These are phyloP conservation scores for Pristionchus fissidentatus DNA, from an alignment of 2,888 invertebrate species.

Conservation along the genomic window DNA sequence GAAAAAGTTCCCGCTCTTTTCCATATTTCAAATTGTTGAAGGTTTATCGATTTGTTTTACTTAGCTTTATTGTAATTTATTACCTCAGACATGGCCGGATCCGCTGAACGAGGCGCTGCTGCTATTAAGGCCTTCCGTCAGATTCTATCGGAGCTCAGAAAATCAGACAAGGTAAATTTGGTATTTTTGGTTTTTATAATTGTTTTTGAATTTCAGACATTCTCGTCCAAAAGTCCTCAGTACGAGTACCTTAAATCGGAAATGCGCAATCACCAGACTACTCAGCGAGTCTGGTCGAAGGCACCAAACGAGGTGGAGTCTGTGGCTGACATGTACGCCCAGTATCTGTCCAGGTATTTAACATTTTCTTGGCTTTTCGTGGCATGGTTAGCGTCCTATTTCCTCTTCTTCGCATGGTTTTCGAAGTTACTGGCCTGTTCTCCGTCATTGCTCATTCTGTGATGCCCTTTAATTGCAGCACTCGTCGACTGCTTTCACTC, in stretches of 20 bases:
- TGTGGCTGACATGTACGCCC: slow-evolving; percentile 67
- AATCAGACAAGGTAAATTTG: slow-evolving; percentile 62
- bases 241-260: slow-evolving; percentile 63
- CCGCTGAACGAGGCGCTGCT: slow-evolving; percentile 52
- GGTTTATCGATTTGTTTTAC: neutral
- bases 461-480: slow-evolving; percentile 53
- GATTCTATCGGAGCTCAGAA: slow-evolving; percentile 63
- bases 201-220: slow-evolving; percentile 52
- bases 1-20: slow-evolving; percentile 18
- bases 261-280: slow-evolving; percentile 64
- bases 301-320: slow-evolving; percentile 66
- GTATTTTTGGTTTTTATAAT: neutral
- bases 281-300: slow-evolving; percentile 63
- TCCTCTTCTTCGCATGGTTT: slow-evolving; percentile 58
- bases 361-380: neutral
- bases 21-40: neutral
- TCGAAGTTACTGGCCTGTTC: too few species aligned
- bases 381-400: neutral
- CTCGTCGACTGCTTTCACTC: slow-evolving; percentile 64
- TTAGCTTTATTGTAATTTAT: neutral
- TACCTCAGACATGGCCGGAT: neutral
- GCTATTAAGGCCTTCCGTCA: slow-evolving; percentile 62
- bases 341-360: slow-evolving; percentile 65
- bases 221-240: slow-evolving; percentile 58
- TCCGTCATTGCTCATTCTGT: neutral